These are phyloP conservation scores for Aplocera efformata DNA, from an alignment of 2,888 invertebrate species.

Conservation along the genomic window DNA sequence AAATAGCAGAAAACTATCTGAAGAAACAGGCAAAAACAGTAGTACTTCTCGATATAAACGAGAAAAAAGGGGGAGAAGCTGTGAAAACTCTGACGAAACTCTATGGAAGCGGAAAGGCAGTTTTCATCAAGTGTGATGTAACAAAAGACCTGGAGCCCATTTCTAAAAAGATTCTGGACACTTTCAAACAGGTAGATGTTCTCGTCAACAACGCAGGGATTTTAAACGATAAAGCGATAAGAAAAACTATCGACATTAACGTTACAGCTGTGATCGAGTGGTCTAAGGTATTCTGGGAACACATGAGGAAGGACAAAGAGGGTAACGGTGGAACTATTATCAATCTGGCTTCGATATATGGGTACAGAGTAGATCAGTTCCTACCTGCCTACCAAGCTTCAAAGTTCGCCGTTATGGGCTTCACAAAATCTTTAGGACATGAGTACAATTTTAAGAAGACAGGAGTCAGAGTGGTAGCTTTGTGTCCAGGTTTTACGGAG, in stretches of 20 bases:
- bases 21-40: constrained; percentile 46
- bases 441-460: constrained; percentile 55
- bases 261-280: constrained; percentile 42
- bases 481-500: constrained; percentile 72
- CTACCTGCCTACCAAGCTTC: constrained; percentile 55
- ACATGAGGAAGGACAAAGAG: constrained; percentile 74
- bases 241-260: constrained; percentile 47
- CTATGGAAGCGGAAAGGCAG: constrained; percentile 57
- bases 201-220: constrained; percentile 65
- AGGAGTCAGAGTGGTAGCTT: constrained; percentile 64
- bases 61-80: constrained; percentile 44
- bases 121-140: constrained; percentile 73
- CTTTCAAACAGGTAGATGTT: constrained; percentile 52
- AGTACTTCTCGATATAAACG: constrained; percentile 37
- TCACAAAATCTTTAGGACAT: constrained; percentile 62
- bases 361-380: constrained; percentile 62
- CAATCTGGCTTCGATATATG: constrained; percentile 81
- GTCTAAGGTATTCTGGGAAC: constrained; percentile 70
- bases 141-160: constrained; percentile 58
- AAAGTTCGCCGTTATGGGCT: constrained; percentile 64
- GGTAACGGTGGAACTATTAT: constrained; percentile 81
- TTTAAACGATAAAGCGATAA: constrained; percentile 29
- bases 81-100: constrained; percentile 52
- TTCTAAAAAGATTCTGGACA: constrained; percentile 38
- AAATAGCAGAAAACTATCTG: constrained; percentile 61